Conservation (phyloP, 53 echinoderm and acorn worm species). For the Echinarachnius parma region DNA sequence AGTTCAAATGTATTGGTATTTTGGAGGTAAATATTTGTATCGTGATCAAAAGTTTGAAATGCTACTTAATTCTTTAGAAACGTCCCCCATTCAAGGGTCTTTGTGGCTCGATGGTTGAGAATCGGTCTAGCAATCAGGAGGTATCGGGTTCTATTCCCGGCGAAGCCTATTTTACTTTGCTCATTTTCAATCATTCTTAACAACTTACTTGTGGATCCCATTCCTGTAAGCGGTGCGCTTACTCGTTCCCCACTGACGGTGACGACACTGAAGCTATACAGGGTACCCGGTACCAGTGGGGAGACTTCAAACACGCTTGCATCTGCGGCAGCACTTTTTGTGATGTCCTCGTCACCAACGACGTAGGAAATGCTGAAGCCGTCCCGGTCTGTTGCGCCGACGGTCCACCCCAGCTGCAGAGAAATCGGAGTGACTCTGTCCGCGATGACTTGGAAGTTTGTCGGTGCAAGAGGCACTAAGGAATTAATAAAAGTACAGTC, state of each 20-base stretch:
- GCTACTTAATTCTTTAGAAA: too few relatives aligned
- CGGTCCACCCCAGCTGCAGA: neutral
- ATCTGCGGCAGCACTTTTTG: neutral
- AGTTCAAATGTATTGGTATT: too few relatives aligned
- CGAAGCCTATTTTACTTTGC: too few relatives aligned
- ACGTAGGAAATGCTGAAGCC: neutral
- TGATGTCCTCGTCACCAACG: neutral
- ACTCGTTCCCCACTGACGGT: conserved; percentile 14
- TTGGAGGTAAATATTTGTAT: too few relatives aligned
- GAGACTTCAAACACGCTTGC: neutral
- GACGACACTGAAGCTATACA: neutral
- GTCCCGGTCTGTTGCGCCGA: neutral
- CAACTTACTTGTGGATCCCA: neutral
- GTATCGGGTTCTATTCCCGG: too few relatives aligned
- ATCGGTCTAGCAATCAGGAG: too few relatives aligned
- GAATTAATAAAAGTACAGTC: neutral
- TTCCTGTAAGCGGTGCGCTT: neutral
- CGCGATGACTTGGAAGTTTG: neutral
- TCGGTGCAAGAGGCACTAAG: conserved; percentile 8
- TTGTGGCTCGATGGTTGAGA: too few relatives aligned
- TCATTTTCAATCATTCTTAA: too few relatives aligned
- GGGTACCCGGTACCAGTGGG: neutral
- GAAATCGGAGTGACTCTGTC: neutral
- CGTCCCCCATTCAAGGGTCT: too few relatives aligned
- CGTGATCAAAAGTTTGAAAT: too few relatives aligned